Conservation (phyloP, 2,113 vertebrate genomes). For the Larimichthys polyactis region DNA sequence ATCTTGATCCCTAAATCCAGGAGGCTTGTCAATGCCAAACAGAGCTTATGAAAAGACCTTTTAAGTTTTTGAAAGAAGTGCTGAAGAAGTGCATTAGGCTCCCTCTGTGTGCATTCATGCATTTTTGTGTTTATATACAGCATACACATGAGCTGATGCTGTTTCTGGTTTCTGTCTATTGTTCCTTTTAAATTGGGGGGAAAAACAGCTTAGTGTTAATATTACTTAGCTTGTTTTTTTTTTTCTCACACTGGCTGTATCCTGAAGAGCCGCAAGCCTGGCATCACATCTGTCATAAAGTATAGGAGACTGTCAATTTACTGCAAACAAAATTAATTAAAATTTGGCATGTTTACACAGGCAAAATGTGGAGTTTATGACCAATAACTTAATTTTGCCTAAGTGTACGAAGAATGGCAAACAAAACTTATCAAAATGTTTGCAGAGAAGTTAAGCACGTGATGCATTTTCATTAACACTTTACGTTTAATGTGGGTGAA, state of each 20-base stretch:
- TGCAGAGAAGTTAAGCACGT: not conserved
- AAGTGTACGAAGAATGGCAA: not conserved
- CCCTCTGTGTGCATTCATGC: conserved; percentile 11
- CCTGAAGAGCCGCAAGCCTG: not conserved
- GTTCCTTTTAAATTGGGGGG: not conserved
- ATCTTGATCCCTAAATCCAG: conserved; percentile 57
- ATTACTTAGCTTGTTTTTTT: not conserved
- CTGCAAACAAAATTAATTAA: not conserved
- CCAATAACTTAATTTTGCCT: not conserved
- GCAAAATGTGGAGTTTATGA: not conserved
- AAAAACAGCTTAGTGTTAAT: conserved; percentile 6
- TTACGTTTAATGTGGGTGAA: not conserved
- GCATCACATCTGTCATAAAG: not conserved
- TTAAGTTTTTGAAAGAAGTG: conserved; percentile 46
- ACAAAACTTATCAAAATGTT: not conserved
- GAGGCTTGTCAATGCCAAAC: conserved; percentile 49
- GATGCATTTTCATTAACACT: not conserved
- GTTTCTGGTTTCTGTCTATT: not conserved
- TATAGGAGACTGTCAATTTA: not conserved
- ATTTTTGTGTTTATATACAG: not conserved
- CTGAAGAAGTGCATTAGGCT: conserved; percentile 38
- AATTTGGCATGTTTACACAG: not conserved
- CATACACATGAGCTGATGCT: not conserved
- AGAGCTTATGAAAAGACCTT: conserved; percentile 43
- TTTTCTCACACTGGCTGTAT: not conserved